Conservation (phyloP, 2,888 invertebrate genomes). For the Oscheius onirici region DNA sequence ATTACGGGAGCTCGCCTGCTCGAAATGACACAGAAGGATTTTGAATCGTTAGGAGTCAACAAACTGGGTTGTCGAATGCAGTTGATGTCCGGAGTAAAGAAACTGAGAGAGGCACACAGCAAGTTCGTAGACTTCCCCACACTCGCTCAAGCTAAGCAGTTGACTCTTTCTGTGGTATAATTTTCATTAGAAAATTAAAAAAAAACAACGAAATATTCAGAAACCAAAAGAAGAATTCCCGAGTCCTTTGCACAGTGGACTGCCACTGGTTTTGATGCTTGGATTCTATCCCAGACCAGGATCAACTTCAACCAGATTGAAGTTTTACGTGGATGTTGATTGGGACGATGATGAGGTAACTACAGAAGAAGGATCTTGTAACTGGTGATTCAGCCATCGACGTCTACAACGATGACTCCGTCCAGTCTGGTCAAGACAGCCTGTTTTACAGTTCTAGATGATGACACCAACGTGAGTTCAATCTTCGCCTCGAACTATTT, state of each 20-base stretch:
- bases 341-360: constrained; percentile 38
- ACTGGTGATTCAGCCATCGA: constrained; percentile 17
- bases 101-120: constrained; percentile 38
- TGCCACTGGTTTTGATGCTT: constrained; percentile 36
- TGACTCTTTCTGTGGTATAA: constrained; percentile 37
- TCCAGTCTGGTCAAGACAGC: constrained; percentile 27
- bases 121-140: constrained; percentile 46
- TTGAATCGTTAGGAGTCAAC: constrained; percentile 58
- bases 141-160: constrained; percentile 38
- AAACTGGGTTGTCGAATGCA: constrained; percentile 44
- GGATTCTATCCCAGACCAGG: constrained; percentile 43
- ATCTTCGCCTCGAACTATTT: neutral
- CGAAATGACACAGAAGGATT: constrained; percentile 58
- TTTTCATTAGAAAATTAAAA: neutral
- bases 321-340: constrained; percentile 50
- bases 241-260: constrained; percentile 10
- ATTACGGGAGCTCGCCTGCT: constrained; percentile 61
- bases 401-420: constrained; percentile 33
- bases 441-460: constrained; percentile 46
- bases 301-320: constrained; percentile 37
- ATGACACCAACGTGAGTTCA: constrained; percentile 38
- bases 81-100: constrained; percentile 40
- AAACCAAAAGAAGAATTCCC: constrained; percentile 41
- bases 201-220: constrained; percentile 22
- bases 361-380: neutral